Base-by-base conservation (phyloP, 2,797 vertebrate genomes). In the Karalla daura region DNA sequence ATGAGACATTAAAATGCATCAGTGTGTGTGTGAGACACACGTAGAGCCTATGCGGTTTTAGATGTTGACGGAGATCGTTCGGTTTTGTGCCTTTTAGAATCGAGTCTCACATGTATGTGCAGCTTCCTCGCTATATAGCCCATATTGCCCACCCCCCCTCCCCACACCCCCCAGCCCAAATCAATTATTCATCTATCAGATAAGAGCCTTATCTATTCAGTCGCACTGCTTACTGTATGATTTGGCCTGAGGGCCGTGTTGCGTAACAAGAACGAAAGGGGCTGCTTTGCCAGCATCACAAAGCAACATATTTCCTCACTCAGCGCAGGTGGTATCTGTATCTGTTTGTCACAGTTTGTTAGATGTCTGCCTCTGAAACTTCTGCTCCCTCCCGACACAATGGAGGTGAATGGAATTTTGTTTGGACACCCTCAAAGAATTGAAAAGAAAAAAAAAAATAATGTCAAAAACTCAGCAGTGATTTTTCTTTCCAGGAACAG, bases 1-100 rank as follows among this genome's bases (percentile, higher is more conserved):
- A 81, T 41, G 76, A 79, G 70, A 56, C 69, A 44, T 70, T 65
- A 35, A 70, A 62, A 76, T 66, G 58, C 47, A 39, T 45, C 53
- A 49, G 14, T 35, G 7, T 53, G 63, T 18, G 7, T 55, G 39
- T 40, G 45, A 50, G 63, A 60, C 49, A 45, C 66, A 30, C 39
- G 13, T 18, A 27, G 12, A 9, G 43, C 32, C 21, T 47, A 46
- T 35, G 37, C 45, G 40, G 44, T 62, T 63, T 62, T 20, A 13
- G 58, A 36, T 15, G n/a, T 36, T 45, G 43, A 63, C 52, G 36
- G 40, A 24, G 36, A 60, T 47, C 43, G 18, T 33, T 63, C 18
- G 35, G 18, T 27, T 55, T 20, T 32, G 21, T 11, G 12, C n/a
- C 17, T 8, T 14, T 25, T 44, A 2, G 36, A 58, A 43, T 28